Conservation (phyloP, 2,888 invertebrate genomes). For the Cheilosia urbana region DNA sequence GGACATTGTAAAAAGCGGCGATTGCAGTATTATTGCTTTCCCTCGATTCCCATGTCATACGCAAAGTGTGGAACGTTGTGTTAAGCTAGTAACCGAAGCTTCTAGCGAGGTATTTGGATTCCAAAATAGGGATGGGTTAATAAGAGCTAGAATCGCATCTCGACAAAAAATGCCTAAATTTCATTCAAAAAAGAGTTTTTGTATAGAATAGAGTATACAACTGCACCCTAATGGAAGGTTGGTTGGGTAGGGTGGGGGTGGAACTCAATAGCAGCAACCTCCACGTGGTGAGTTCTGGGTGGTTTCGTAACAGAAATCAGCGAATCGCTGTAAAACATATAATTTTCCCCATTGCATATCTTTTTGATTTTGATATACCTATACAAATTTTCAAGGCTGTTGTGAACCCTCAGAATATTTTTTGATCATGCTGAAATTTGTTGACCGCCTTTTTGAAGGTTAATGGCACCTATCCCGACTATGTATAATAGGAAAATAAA, state of each 20-base stretch:
- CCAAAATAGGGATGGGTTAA: background rate
- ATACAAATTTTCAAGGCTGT: too few species aligned
- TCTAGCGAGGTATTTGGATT: constrained; percentile 10
- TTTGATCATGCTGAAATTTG: too few species aligned
- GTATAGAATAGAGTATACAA: background rate
- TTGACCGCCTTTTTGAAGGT: too few species aligned
- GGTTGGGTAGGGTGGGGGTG: background rate
- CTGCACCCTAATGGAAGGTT: background rate
- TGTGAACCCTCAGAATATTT: too few species aligned
- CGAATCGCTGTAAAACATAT: too few species aligned
- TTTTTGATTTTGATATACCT: too few species aligned
- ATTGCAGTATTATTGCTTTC: background rate
- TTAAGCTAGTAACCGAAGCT: constrained; percentile 25
- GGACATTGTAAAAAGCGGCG: background rate
- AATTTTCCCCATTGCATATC: too few species aligned
- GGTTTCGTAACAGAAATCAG: background rate
- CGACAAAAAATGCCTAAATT: background rate
- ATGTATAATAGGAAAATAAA: too few species aligned
- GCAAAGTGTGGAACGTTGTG: constrained; percentile 19
- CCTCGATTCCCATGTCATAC: constrained; percentile 12
- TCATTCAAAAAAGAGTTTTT: background rate
- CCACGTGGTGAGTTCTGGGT: background rate
- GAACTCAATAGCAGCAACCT: background rate
- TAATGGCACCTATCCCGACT: too few species aligned
- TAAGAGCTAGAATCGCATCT: background rate